phyloP scores from a whole-genome alignment of 1,140 invertebrate species.

The Zaprionus tsacasi region DNA sequence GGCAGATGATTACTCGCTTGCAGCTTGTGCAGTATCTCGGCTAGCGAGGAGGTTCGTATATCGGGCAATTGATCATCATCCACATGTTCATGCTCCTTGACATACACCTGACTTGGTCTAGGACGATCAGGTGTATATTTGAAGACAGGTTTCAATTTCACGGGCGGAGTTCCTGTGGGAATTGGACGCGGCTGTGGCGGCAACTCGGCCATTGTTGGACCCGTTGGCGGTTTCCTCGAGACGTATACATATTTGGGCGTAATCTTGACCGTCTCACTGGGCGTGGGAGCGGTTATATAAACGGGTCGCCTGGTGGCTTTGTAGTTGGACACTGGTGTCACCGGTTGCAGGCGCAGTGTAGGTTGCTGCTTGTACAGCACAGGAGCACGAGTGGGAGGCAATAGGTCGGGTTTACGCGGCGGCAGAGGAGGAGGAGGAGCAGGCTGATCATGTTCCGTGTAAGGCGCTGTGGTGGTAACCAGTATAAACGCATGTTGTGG shows the following conservation, averaged over 20 bases:
- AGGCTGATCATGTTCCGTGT: constrained; percentile 46
- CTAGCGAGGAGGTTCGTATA: constrained; percentile 82
- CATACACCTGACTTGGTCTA: constrained; percentile 19
- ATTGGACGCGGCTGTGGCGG: constrained; percentile 8
- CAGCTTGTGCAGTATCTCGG: constrained; percentile 87
- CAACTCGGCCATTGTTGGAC: constrained; percentile 35
- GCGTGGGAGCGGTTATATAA: constrained; percentile 51
- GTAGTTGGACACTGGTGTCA: constrained; percentile 48
- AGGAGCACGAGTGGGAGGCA: constrained; percentile 50
- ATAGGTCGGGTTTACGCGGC: constrained; percentile 39
- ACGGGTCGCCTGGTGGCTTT: constrained; percentile 67
- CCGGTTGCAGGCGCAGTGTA: constrained; percentile 63
- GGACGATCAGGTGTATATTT: constrained; percentile 56
- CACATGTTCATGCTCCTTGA: neutral
- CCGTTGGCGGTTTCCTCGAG: constrained; percentile 3
- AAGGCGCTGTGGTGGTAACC: constrained; percentile 68
- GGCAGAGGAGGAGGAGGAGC: constrained; percentile 23
- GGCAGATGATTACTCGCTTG: constrained; percentile 90
- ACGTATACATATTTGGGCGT: constrained; percentile 72
- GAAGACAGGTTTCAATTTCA: constrained; percentile 68
- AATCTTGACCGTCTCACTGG: constrained; percentile 69
- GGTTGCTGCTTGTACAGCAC: constrained; percentile 64
- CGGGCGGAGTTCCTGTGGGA: constrained; percentile 51
- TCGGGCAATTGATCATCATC: constrained; percentile 75
- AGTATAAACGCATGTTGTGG: constrained; percentile 67